phyloP scores from a whole-genome alignment of 2,113 vertebrate species.

The Pholis gunnellus region DNA sequence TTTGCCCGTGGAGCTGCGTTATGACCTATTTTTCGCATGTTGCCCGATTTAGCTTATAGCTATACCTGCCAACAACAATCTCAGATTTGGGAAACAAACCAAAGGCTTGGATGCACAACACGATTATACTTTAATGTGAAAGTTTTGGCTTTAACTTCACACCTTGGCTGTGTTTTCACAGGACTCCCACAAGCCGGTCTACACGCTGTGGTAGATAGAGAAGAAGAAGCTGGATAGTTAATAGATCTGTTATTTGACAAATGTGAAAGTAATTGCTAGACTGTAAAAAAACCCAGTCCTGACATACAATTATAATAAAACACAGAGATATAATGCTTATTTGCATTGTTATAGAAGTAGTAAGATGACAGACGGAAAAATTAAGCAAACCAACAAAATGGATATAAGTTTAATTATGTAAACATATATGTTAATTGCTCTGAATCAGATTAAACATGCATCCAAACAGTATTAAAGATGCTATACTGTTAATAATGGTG shows the following conservation, averaged over 20 bases:
- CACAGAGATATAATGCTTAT: background rate
- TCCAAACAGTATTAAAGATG: background rate
- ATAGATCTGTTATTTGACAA: background rate
- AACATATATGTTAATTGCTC: background rate
- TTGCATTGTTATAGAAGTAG: background rate
- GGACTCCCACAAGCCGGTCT: background rate
- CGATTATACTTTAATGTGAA: background rate
- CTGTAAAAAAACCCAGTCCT: background rate
- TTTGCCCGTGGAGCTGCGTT: conserved; percentile 43
- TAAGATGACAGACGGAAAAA: background rate
- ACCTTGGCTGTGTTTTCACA: conserved; percentile 1
- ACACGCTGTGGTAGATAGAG: background rate
- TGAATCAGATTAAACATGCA: conserved; percentile 23
- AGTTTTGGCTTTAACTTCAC: conserved; percentile 2
- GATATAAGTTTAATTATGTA: background rate
- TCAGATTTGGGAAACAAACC: background rate
- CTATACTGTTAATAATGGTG: background rate
- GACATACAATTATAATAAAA: background rate
- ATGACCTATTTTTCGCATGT: conserved; percentile 60
- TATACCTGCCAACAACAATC: conserved; percentile 26
- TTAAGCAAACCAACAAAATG: background rate
- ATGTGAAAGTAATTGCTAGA: background rate
- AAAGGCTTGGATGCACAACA: background rate
- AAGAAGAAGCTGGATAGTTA: background rate
- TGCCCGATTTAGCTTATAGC: background rate